Evolutionary conservation across 1,140 invertebrate genomes (phyloP).

Genomic region (Reticulitermes speratus): DNA sequence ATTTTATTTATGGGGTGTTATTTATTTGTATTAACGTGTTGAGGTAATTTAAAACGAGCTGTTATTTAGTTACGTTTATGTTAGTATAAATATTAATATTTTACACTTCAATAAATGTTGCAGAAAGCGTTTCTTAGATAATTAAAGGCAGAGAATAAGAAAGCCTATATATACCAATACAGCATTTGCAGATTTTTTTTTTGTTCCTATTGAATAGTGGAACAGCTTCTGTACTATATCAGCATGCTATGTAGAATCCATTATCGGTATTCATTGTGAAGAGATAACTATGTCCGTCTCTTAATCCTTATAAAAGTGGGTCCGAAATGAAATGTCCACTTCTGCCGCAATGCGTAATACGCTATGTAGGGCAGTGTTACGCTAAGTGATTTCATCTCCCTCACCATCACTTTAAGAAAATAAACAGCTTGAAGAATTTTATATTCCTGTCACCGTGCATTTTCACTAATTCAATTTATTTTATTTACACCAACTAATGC

Average conservation of each 20-base stretch:
- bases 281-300: neutral
- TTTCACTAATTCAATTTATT: no score
- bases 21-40: neutral
- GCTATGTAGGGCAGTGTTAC: neutral
- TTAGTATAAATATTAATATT: neutral
- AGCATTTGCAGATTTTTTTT: neutral
- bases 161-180: neutral
- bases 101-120: neutral
- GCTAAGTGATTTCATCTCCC: neutral
- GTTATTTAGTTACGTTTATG: neutral
- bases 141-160: neutral
- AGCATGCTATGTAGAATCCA: neutral
- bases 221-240: neutral
- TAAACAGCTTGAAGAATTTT: no score
- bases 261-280: neutral
- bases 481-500: no score
- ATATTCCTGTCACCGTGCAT: no score
- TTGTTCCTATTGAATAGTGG: neutral
- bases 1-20: neutral
- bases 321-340: neutral
- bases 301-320: neutral
- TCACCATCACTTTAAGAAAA: neutral
- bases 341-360: neutral
- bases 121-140: neutral
- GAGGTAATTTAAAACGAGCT: no score